phyloP scores from a whole-genome alignment of 2,888 invertebrate genomes.

The Xestobium rufovillosum region DNA sequence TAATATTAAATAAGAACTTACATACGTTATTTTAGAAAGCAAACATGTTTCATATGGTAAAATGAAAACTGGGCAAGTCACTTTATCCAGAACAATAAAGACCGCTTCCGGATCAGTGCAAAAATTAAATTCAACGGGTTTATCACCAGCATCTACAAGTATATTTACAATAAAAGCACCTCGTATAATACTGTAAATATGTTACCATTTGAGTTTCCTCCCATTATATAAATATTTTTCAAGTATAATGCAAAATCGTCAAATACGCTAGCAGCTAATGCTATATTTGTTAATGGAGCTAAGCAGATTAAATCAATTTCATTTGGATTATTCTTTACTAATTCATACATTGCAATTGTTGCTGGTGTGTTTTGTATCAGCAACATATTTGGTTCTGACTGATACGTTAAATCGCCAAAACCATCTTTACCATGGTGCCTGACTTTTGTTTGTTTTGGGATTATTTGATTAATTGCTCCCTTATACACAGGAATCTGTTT shows the following conservation, averaged over 20 bases:
- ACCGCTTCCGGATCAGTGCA: constrained; percentile 71
- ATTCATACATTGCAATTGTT: constrained; percentile 51
- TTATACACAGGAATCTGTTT: constrained; percentile 62
- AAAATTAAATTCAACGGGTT: constrained; percentile 83
- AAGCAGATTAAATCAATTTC: constrained; percentile 57
- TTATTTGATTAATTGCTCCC: constrained; percentile 51
- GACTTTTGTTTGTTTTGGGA: constrained; percentile 36
- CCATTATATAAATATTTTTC: constrained; percentile 67
- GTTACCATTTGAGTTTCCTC: constrained; percentile 62
- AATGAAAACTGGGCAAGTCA: constrained; percentile 51
- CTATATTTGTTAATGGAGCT: constrained; percentile 75
- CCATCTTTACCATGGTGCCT: constrained; percentile 64
- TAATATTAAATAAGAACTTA: no score
- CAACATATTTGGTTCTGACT: constrained; percentile 34
- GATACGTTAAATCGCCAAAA: constrained; percentile 55
- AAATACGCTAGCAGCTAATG: constrained; percentile 63
- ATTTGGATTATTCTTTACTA: constrained; percentile 50
- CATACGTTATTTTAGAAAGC: background rate
- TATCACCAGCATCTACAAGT: no score
- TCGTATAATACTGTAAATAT: constrained; percentile 53
- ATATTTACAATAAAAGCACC: no score
- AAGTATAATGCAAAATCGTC: constrained; percentile 55
- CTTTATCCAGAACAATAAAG: constrained; percentile 56
- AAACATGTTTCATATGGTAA: constrained; percentile 65
- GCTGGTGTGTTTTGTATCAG: constrained; percentile 40